Conservation (phyloP, 2,888 invertebrate species). For the Agrilus mali region DNA sequence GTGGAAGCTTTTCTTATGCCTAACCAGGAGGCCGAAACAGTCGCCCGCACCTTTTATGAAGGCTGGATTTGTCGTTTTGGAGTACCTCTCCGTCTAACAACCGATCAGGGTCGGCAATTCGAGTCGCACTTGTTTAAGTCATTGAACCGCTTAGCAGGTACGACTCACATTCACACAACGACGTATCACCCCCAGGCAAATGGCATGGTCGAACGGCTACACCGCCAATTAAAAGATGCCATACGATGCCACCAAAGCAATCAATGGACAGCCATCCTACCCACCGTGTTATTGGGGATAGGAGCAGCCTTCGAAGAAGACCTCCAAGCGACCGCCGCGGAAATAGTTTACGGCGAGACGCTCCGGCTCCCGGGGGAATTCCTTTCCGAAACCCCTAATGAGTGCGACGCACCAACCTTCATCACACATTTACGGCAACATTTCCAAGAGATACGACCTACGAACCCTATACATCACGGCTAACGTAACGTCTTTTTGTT, state of each 20-base stretch:
- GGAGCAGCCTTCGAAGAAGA: not conserved
- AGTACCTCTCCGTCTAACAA: slow-evolving; percentile 6
- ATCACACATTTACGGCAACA: no score
- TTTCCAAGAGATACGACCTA: no score
- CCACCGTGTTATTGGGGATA: not conserved
- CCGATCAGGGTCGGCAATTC: slow-evolving; percentile 15
- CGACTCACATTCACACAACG: not conserved
- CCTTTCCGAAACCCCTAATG: no score
- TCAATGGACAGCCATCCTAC: not conserved
- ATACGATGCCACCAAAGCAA: not conserved
- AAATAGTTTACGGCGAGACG: no score
- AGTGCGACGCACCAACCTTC: no score
- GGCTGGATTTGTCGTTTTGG: slow-evolving; percentile 12
- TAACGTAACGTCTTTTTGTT: no score
- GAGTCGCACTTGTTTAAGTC: slow-evolving; percentile 12
- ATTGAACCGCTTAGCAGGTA: not conserved
- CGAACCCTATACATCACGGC: no score
- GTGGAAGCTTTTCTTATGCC: slow-evolving; percentile 8
- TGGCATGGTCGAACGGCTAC: not conserved
- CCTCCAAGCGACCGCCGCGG: not conserved
- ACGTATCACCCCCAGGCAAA: not conserved
- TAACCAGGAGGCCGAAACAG: slow-evolving; percentile 7
- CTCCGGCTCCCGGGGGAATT: no score
- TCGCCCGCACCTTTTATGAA: no score
- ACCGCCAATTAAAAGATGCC: not conserved